Evolutionary conservation across 1,140 invertebrate genomes (phyloP).

Genomic region (Sipha flava): DNA sequence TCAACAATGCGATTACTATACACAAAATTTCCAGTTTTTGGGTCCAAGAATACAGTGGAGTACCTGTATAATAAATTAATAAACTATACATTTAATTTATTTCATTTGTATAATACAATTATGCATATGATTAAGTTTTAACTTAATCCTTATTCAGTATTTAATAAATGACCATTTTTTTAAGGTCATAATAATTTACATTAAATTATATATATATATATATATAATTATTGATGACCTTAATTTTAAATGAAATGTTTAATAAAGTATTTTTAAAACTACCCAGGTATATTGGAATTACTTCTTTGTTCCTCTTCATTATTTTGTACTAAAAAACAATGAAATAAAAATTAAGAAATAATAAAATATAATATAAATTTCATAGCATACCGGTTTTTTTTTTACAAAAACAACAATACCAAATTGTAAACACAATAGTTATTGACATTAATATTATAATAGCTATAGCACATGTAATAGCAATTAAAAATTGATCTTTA

Average conservation of each 20-base stretch:
- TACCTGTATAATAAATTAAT: not conserved
- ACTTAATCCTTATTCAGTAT: no score
- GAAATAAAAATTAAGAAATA: not conserved
- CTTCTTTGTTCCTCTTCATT: slow-evolving; percentile 13
- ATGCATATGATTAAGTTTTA: no score
- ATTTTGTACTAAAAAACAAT: not conserved
- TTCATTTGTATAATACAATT: no score
- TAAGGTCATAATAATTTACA: no score
- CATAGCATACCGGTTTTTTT: slow-evolving; percentile 2
- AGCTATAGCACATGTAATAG: not conserved
- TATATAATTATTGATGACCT: not conserved
- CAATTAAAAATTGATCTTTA: slow-evolving; percentile 11
- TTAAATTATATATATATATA: no score
- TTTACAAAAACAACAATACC: slow-evolving; percentile 24
- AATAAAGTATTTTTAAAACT: not conserved
- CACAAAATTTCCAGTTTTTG: slow-evolving; percentile 40
- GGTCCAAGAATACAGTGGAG: slow-evolving; percentile 40
- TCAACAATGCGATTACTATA: slow-evolving; percentile 38
- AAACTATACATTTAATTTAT: not conserved
- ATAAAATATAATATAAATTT: not conserved
- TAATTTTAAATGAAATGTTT: no score
- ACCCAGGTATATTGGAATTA: not conserved
- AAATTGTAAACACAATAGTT: slow-evolving; percentile 12
- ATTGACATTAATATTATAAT: slow-evolving; percentile 10
- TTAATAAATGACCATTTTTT: no score